Evolutionary conservation across 1,140 invertebrate species (phyloP).

Genomic region (Idris sp.): DNA sequence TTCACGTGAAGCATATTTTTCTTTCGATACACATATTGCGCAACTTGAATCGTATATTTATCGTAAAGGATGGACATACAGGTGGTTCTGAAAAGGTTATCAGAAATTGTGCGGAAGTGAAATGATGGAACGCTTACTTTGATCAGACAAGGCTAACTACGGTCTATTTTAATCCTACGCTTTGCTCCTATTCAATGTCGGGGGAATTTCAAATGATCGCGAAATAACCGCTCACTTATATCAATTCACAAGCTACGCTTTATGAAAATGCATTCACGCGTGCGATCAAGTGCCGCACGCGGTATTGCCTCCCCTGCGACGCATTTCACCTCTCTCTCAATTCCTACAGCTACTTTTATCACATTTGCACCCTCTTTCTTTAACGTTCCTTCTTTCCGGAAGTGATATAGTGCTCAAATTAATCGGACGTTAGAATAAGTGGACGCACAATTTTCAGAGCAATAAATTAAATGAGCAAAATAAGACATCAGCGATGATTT

Average conservation of each 20-base stretch:
- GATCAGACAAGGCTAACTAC: slow-evolving; percentile 70
- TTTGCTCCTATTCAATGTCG: slow-evolving; percentile 52
- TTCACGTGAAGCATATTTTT: slow-evolving; percentile 33
- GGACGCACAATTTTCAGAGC: slow-evolving; percentile 55
- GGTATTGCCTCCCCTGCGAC: slow-evolving; percentile 32
- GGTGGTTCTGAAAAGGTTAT: slow-evolving; percentile 60
- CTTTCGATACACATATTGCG: slow-evolving; percentile 44
- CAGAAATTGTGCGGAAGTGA: slow-evolving; percentile 53
- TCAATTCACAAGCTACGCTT: slow-evolving; percentile 77
- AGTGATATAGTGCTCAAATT: slow-evolving; percentile 67
- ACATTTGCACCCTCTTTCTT: slow-evolving; percentile 51
- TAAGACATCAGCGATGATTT: too few relatives aligned
- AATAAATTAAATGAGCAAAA: slow-evolving; percentile 51
- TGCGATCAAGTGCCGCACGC: slow-evolving; percentile 66
- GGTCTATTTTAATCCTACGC: slow-evolving; percentile 57
- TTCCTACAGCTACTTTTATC: slow-evolving; percentile 27
- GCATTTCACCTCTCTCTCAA: slow-evolving; percentile 35
- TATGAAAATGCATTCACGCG: slow-evolving; percentile 77
- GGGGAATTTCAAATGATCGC: slow-evolving; percentile 76
- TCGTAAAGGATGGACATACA: too few relatives aligned
- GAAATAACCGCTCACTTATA: slow-evolving; percentile 79
- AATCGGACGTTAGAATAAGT: slow-evolving; percentile 66
- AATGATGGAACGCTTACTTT: slow-evolving; percentile 67
- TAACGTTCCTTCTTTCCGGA: slow-evolving; percentile 50
- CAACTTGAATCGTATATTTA: slow-evolving; percentile 53